Conservation (phyloP, 2,888 invertebrate genomes). For the Schizotus pectinicornis region DNA sequence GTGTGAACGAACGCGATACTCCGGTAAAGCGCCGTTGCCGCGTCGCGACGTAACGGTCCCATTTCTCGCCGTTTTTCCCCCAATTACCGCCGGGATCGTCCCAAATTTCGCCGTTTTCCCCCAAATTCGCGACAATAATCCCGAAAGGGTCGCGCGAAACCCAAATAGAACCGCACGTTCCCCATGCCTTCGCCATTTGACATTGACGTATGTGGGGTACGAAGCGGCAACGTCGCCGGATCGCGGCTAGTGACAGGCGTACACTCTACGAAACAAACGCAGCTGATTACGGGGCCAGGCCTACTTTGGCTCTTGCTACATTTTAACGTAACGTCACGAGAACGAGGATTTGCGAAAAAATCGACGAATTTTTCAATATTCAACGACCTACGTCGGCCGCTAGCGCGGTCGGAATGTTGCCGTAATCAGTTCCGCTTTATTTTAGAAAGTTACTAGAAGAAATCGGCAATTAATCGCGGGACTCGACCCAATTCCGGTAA, state of each 20-base stretch:
- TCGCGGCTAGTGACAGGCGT: slow-evolving; percentile 49
- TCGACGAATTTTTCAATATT: slow-evolving; percentile 1
- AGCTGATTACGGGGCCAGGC: slow-evolving; percentile 37
- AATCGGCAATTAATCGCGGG: slow-evolving; percentile 19
- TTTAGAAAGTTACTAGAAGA: slow-evolving; percentile 28
- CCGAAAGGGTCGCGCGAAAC: no score
- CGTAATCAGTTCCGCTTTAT: slow-evolving; percentile 27
- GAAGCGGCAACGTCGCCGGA: slow-evolving; percentile 47
- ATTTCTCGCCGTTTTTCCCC: slow-evolving; percentile 42
- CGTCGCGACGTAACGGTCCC: slow-evolving; percentile 52
- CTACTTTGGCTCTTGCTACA: slow-evolving; percentile 30
- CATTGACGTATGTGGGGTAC: slow-evolving; percentile 45
- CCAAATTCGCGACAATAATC: no score
- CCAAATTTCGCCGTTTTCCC: no score
- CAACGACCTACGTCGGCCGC: background rate
- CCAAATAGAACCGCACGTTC: slow-evolving; percentile 17
- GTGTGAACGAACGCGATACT: slow-evolving; percentile 56
- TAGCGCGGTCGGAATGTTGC: slow-evolving; percentile 18
- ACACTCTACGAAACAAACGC: slow-evolving; percentile 46
- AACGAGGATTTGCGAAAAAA: no score
- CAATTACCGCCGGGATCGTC: background rate
- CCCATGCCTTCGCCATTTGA: slow-evolving; percentile 42
- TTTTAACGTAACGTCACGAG: slow-evolving; percentile 7
- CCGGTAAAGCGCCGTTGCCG: slow-evolving; percentile 51
- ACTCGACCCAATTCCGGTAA: background rate